Conservation (phyloP, 2,797 vertebrate species). For the Megaceryle alcyon region DNA sequence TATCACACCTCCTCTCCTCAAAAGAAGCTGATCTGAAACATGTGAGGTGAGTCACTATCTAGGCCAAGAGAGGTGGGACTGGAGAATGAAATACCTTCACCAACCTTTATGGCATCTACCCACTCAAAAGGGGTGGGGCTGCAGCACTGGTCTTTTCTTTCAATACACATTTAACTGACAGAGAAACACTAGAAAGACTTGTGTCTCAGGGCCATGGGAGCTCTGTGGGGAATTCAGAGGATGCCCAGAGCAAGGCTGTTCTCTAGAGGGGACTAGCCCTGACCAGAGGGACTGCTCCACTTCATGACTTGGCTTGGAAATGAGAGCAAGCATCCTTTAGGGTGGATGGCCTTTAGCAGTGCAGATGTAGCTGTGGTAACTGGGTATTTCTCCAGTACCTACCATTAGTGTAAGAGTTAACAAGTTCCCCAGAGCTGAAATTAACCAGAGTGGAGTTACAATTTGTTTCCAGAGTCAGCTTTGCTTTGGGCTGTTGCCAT, state of each 20-base stretch:
- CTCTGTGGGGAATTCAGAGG: not conserved
- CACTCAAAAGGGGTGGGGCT: not conserved
- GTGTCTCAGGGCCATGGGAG: not conserved
- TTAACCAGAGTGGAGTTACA: not conserved
- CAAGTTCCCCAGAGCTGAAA: not conserved
- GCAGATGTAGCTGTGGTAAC: not conserved
- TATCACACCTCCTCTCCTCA: not conserved
- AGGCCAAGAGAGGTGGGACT: not conserved
- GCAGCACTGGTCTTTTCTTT: not conserved
- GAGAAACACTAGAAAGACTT: not conserved
- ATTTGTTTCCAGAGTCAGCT: not conserved
- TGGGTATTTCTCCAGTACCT: not conserved
- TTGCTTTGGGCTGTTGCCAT: not conserved
- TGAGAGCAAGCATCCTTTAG: not conserved
- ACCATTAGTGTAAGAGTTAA: not conserved
- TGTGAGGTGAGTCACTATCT: not conserved
- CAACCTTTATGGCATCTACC: not conserved
- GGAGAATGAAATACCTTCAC: not conserved
- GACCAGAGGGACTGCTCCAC: not conserved
- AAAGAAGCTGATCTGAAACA: not conserved
- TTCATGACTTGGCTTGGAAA: not conserved
- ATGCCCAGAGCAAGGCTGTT: accelerated
- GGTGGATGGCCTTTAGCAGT: not conserved
- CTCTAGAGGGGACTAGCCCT: not conserved
- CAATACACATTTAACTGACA: not conserved